Percentiles rank a stretch among this genome's conserved stretches.
Evolutionary conservation across 2,113 vertebrate genomes (phyloP).

Genomic region (Salvelinus sp.): DNA sequence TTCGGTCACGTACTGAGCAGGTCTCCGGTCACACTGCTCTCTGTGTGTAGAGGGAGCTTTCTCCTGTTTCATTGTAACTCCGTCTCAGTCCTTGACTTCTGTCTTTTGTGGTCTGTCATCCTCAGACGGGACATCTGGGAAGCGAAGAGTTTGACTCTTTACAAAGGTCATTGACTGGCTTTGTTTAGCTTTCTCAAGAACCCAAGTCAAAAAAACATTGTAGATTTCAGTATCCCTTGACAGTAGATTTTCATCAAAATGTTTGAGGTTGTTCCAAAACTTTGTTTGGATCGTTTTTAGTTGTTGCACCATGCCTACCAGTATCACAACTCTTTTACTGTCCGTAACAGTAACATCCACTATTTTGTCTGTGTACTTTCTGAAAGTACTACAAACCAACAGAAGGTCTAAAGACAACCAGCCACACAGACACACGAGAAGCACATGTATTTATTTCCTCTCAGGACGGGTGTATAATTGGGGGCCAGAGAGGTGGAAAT

Average conservation of each 20-base stretch:
- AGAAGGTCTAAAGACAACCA: background rate
- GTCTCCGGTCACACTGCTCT: background rate
- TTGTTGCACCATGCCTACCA: background rate
- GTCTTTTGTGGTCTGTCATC: background rate
- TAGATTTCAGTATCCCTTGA: too few species aligned
- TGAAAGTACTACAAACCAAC: background rate
- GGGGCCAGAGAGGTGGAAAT: constrained; percentile 1
- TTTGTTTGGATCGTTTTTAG: too few species aligned
- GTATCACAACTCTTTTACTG: background rate
- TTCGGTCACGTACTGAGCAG: background rate
- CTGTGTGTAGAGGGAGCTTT: background rate
- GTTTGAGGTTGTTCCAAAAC: too few species aligned
- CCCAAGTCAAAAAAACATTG: too few species aligned
- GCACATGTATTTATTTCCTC: constrained; percentile 2
- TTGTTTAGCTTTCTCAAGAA: background rate
- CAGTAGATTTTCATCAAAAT: too few species aligned
- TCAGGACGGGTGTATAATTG: constrained; percentile 9
- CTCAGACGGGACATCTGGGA: background rate
- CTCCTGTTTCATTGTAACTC: background rate
- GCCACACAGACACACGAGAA: background rate
- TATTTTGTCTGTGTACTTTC: too few species aligned
- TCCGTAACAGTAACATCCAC: background rate
- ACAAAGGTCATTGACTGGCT: background rate
- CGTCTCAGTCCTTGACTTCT: background rate
- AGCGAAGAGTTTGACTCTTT: background rate